Evolutionary conservation across 2,113 vertebrate genomes (phyloP).

Genomic region (Grallaria varia): DNA sequence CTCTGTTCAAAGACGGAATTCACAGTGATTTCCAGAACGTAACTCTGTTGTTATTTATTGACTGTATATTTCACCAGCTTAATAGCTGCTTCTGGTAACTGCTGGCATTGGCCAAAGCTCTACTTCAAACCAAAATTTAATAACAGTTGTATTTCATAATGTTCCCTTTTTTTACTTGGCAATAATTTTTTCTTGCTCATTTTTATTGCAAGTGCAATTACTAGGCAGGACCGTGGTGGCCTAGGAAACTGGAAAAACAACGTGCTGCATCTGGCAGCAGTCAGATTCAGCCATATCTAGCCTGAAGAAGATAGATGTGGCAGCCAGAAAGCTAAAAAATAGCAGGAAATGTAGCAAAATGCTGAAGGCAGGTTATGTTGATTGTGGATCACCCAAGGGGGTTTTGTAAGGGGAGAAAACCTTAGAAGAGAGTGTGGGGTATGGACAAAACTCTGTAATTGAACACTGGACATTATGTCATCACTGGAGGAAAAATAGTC

Average conservation of each 20-base stretch:
- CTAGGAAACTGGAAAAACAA: not conserved
- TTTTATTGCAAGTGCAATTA: not conserved
- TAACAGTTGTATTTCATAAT: not conserved
- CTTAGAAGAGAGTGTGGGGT: not conserved
- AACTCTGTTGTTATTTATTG: not conserved
- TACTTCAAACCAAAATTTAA: not conserved
- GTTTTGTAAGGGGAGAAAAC: not conserved
- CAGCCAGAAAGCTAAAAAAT: not conserved
- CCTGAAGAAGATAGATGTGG: not conserved
- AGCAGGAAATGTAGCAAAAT: not conserved
- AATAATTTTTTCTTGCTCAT: not conserved
- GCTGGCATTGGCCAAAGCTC: not conserved
- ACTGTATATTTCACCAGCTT: not conserved
- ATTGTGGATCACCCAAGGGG: not conserved
- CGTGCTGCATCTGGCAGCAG: not conserved
- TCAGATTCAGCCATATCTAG: not conserved
- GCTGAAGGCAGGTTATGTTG: not conserved
- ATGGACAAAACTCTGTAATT: not conserved
- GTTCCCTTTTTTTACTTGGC: not conserved
- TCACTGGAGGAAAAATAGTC: not conserved
- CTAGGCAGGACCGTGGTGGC: not conserved
- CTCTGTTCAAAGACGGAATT: not conserved
- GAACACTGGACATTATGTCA: not conserved
- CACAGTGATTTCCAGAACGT: not conserved
- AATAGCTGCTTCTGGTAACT: not conserved